These are phyloP conservation scores for Sebastes iracundus DNA, from an alignment of 2,797 vertebrate genomes.

Conservation along the genomic window DNA sequence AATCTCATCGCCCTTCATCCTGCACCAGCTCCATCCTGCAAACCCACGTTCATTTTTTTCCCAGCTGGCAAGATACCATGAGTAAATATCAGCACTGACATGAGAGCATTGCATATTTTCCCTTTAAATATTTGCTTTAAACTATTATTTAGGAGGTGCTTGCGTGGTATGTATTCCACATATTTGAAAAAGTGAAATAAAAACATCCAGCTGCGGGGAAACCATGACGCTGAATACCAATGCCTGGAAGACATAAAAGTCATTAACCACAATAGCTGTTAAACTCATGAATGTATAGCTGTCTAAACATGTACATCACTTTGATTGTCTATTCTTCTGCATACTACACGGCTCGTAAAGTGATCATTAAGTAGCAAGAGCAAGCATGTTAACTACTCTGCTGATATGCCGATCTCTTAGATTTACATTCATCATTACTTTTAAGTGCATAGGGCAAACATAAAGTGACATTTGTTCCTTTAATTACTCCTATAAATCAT, in stretches of 20 bases:
- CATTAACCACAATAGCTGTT: background rate
- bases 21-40: slow-evolving; percentile 22
- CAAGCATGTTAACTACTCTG: background rate
- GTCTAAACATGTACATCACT: background rate
- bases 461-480: background rate
- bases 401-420: background rate
- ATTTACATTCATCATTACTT: background rate
- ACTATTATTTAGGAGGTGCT: background rate
- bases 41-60: slow-evolving; percentile 24
- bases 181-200: background rate
- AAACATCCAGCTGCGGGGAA: background rate
- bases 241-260: background rate
- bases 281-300: too few relatives aligned
- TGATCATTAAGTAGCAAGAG: background rate
- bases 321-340: background rate
- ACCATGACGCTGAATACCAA: background rate
- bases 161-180: background rate
- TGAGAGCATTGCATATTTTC: slow-evolving; percentile 35
- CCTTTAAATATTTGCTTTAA: slow-evolving; percentile 41
- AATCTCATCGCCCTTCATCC: slow-evolving; percentile 33
- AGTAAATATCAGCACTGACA: slow-evolving; percentile 50
- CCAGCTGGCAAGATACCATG: slow-evolving; percentile 48
- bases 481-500: background rate
- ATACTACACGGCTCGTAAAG: background rate
- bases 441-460: background rate